A percentile compares a stretch with the other conserved stretches of the same genome.
Evolutionary conservation across 2,113 vertebrate species (phyloP).

Genomic region (Colossoma macropomum): DNA sequence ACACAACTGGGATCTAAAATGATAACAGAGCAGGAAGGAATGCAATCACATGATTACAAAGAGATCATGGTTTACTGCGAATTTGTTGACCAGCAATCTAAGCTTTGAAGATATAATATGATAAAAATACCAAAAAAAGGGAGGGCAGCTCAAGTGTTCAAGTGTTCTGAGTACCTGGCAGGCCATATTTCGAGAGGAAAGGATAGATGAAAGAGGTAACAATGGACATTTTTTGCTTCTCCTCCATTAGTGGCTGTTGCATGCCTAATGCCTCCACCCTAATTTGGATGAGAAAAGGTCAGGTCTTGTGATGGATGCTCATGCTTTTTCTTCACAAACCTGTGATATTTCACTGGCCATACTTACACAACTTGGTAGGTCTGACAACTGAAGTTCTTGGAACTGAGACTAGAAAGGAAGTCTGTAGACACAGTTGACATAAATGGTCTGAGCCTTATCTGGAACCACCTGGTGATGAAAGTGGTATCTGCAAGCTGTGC

Average conservation of each 20-base stretch:
- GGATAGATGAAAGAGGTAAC: slow-evolving; percentile 59
- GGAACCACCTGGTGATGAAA: background rate
- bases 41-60: background rate
- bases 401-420: background rate
- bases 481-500: background rate
- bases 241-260: slow-evolving; percentile 49
- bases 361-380: background rate
- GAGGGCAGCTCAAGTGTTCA: background rate
- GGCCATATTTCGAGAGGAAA: slow-evolving; percentile 61
- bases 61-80: background rate
- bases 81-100: background rate
- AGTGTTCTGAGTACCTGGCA: slow-evolving; percentile 47
- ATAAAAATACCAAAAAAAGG: background rate
- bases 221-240: slow-evolving; percentile 30
- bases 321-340: too few species aligned
- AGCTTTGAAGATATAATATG: background rate
- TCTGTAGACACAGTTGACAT: background rate
- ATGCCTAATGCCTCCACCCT: slow-evolving; percentile 56
- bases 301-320: background rate
- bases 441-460: background rate
- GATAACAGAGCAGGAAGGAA: background rate
- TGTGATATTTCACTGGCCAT: too few species aligned
- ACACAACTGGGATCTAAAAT: slow-evolving; percentile 61
- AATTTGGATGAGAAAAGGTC: slow-evolving; percentile 12
- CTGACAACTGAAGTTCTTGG: background rate